Evolutionary conservation across 2,797 vertebrate species (phyloP).

Genomic region (Macrochelys suwanniensis): DNA sequence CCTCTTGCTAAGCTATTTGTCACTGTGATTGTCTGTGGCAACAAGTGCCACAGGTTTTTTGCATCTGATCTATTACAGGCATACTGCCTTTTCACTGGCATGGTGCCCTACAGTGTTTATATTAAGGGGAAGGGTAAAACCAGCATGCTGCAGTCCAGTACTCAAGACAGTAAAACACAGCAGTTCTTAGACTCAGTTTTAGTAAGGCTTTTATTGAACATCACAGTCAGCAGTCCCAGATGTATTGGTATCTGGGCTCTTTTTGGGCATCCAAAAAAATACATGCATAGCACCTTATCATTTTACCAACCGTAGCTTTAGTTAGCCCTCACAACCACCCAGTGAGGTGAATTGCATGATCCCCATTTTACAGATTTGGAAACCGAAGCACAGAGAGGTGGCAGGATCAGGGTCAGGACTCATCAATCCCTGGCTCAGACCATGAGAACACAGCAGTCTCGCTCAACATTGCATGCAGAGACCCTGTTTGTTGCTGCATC

Average conservation of each 20-base stretch:
- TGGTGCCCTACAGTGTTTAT: neutral
- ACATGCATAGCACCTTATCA: neutral
- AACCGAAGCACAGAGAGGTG: fast-evolving
- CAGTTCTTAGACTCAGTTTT: neutral
- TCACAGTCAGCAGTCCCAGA: neutral
- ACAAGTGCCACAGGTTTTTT: neutral
- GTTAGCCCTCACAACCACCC: neutral
- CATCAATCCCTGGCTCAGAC: neutral
- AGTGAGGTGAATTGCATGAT: fast-evolving
- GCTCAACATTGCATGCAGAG: neutral
- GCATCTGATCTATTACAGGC: neutral
- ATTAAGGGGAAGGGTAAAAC: neutral
- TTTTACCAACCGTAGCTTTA: neutral
- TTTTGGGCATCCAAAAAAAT: neutral
- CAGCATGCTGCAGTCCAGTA: neutral
- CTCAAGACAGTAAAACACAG: neutral
- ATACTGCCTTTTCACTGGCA: neutral
- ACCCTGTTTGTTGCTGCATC: neutral
- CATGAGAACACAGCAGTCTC: neutral
- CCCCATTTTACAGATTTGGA: neutral
- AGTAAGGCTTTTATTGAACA: neutral
- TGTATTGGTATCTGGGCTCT: neutral
- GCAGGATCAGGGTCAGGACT: neutral
- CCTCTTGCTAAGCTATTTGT: neutral
- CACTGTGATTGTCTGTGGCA: neutral